Base-by-base conservation (phyloP, 2,888 invertebrate genomes). In the Taenaris catops region DNA sequence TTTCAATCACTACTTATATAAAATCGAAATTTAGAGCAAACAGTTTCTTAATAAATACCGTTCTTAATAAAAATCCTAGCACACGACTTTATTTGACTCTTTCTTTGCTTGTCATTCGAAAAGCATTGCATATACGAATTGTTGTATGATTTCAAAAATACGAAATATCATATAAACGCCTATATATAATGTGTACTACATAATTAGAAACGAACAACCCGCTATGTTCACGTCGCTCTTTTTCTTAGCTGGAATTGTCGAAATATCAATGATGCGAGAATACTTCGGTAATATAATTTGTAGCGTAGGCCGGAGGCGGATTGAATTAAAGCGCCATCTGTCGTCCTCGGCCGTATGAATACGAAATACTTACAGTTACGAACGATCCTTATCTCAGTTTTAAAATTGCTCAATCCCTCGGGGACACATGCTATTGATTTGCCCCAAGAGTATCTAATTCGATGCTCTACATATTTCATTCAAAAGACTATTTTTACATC, bases 251-350 rank as follows among this genome's bases (percentile, higher is more conserved):
- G 48, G 68, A 80, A 74, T 74, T 69, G 78, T 76, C 74, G 74
- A 84, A 86, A 87, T 84, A 81, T 84, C 86, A 83, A 80, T 83
- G 86, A 86, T 81, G 83, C 83, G 80, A 76, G 87, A 83, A 83
- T 76, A 71, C 75, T 73, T 66, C 63, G 64, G 65, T 87, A 87
- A 86, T 80, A 68, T 66, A 80, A 86, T 87, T 87, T 83, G 72
- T 62, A 71, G 71, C 76, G 71, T 70, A 79, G 78, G 76, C 83
- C 78, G 67, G 73, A 75, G 84, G 79, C 80, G 67, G 65, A 83
- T 84, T 76, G 79, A 74, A 83, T 84, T 86, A 86, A 78, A 80
- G 73, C 66, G 73, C 74, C 86, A 86, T 86, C 86, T 86, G 86
- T 75, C 84, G 75, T 63, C 63, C 70, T 67, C 71, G 72, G 53